These are phyloP conservation scores for Phasianus colchicus DNA, from an alignment of 2,113 vertebrate species.

Conservation along the genomic window DNA sequence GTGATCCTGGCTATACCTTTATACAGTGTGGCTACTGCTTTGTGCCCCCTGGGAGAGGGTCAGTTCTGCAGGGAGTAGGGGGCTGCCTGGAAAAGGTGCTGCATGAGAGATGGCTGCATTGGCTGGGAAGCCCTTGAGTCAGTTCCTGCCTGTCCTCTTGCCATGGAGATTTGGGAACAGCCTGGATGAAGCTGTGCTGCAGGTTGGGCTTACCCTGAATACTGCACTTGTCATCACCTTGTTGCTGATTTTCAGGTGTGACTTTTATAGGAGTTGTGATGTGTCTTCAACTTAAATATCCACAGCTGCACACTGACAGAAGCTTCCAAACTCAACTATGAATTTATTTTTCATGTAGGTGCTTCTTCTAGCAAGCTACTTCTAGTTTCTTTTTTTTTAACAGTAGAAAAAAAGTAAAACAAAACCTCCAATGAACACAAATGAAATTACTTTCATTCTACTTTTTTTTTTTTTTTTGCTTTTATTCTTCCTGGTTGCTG, in stretches of 20 bases:
- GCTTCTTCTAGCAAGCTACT: not conserved
- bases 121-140: not conserved
- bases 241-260: not conserved
- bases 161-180: not conserved
- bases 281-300: not conserved
- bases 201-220: not conserved
- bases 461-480: not conserved
- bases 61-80: not conserved
- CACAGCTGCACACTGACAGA: not conserved
- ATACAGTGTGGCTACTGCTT: not conserved
- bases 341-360: not conserved
- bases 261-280: not conserved
- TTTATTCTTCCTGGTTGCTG: conserved; percentile 7
- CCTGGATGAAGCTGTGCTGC: not conserved
- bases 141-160: not conserved
- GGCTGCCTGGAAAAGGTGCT: not conserved
- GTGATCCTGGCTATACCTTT: not conserved
- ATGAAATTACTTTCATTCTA: not conserved
- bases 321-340: not conserved
- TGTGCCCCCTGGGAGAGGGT: not conserved
- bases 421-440: not conserved
- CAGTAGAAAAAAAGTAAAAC: not conserved
- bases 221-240: not conserved
- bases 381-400: not conserved
- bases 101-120: not conserved